These are phyloP conservation scores for Drosophila nigritarsus DNA, from an alignment of 2,888 invertebrate genomes.

Conservation along the genomic window DNA sequence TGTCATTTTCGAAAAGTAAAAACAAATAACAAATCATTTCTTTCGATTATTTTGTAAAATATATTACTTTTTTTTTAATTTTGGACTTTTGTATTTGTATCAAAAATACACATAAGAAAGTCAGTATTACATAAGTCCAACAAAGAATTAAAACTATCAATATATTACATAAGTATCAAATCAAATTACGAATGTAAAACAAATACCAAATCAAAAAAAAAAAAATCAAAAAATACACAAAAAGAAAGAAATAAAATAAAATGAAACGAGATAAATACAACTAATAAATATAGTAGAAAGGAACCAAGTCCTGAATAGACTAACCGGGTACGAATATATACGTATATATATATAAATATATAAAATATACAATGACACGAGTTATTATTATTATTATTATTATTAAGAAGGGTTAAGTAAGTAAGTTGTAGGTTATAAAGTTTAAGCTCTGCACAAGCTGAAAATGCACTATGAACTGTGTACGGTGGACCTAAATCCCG, in stretches of 20 bases:
- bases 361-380: slow-evolving; percentile 70
- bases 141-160: slow-evolving; percentile 45
- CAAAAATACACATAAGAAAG: slow-evolving; percentile 46
- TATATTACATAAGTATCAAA: slow-evolving; percentile 50
- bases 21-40: slow-evolving; percentile 57
- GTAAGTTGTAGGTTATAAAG: slow-evolving; percentile 19
- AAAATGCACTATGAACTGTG: slow-evolving; percentile 40
- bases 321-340: slow-evolving; percentile 56
- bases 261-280: slow-evolving; percentile 35
- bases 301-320: slow-evolving; percentile 49
- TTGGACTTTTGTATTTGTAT: slow-evolving; percentile 30
- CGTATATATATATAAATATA: slow-evolving; percentile 42
- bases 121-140: slow-evolving; percentile 57
- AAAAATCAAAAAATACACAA: slow-evolving; percentile 6
- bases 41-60: slow-evolving; percentile 21
- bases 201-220: slow-evolving; percentile 29
- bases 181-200: slow-evolving; percentile 50
- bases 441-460: slow-evolving; percentile 55
- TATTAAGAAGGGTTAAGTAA: slow-evolving; percentile 22
- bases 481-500: slow-evolving; percentile 17
- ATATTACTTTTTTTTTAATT: slow-evolving; percentile 21
- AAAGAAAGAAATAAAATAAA: slow-evolving; percentile 20
- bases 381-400: slow-evolving; percentile 16
- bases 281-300: slow-evolving; percentile 38
- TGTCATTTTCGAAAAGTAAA: slow-evolving; percentile 55